phyloP scores from a whole-genome alignment of 2,797 vertebrate species.

The Melanotaenia trifasciata region DNA sequence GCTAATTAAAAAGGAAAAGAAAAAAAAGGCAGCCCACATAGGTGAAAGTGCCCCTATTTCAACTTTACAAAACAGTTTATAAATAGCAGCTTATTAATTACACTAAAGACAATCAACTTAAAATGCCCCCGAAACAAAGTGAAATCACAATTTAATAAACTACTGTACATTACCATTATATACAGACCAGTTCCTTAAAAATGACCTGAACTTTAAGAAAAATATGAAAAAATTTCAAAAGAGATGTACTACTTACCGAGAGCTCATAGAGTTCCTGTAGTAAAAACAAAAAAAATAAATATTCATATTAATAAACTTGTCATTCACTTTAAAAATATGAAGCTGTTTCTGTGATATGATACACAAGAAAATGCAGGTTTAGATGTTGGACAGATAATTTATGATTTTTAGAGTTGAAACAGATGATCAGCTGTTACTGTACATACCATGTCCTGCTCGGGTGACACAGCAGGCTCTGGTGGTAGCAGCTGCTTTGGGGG shows the following conservation, averaged over 20 bases:
- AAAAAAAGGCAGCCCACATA: background rate
- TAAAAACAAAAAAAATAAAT: conserved; percentile 28
- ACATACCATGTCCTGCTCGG: conserved; percentile 91
- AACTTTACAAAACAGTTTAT: background rate
- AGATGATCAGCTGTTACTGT: background rate
- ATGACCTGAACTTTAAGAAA: too few relatives aligned
- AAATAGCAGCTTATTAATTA: background rate
- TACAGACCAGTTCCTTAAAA: background rate
- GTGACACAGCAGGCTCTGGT: conserved; percentile 79
- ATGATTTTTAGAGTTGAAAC: background rate
- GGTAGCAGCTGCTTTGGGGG: conserved; percentile 92
- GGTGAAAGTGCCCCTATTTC: background rate
- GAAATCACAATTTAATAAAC: background rate
- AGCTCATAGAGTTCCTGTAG: conserved; percentile 94
- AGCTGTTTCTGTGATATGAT: background rate
- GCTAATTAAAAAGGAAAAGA: background rate
- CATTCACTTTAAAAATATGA: background rate
- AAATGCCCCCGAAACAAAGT: background rate
- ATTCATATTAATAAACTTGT: background rate
- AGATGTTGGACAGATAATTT: background rate
- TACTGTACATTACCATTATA: background rate
- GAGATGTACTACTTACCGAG: conserved; percentile 84
- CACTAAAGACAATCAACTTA: background rate
- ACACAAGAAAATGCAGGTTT: background rate
- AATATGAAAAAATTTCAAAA: background rate